Evolutionary conservation across 2,797 vertebrate species (phyloP), one percentile per base, ranked within the genome.

Genomic region (Schizothorax lantsangensis): DNA sequence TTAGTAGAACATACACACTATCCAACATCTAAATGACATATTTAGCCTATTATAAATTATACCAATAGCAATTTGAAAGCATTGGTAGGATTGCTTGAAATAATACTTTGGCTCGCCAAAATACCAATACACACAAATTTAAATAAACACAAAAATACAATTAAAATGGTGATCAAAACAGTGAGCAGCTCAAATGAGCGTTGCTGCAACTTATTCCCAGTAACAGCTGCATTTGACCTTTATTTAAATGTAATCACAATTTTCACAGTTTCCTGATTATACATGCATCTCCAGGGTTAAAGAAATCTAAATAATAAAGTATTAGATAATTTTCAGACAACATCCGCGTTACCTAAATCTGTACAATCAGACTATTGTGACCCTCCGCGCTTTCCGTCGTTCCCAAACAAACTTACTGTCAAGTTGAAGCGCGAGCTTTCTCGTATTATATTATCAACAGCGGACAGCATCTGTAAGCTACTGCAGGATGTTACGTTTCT

Each of bases 381-480:
- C 74, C 87, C 83, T 88, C 57, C 2, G 72, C 72, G 72, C 72
- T 49, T 40, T 59, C 90, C 88, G 26, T 90, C 45, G 8, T 4
- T 6, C 15, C 49, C 47, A 81, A 85, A 86, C 79, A 86, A 83
- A 79, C 84, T 81, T 64, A 62, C 33, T 86, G 81, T 89, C 43
- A 86, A 71, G 64, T 87, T 54, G 9, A 38, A 6, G 49, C 36
- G 40, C 81, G 52, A 73, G 38, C 36, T 17, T 45, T 57, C 4
- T 4, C 57, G 1, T 10, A 36, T n/a, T 15, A 38, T n/a, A 6
- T 19, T 2, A 47, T 73, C 38, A 47, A 17, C 30, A 45, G 0
- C 75, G 10, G 64, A 59, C 36, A 57, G 64, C n/a, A 6, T 54
- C 38, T 15, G 30, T 49, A 62, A 73, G 30, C 14, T 17, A 47